Evolutionary conservation across 2,888 invertebrate genomes (phyloP).

Genomic region (Falcaria lacertinaria): DNA sequence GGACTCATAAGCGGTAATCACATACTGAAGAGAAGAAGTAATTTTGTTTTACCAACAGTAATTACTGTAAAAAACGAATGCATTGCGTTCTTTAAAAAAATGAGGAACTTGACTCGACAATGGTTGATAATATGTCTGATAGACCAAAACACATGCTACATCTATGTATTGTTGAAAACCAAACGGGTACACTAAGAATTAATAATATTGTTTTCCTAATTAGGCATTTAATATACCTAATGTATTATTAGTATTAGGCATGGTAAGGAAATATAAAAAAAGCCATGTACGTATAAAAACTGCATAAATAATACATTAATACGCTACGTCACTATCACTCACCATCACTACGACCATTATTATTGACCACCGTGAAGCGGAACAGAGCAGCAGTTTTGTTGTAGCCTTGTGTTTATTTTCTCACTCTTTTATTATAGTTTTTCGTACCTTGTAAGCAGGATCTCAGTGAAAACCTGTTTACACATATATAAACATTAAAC

Average conservation of each 20-base stretch:
- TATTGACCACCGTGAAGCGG: neutral
- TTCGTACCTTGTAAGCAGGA: no score
- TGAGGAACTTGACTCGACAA: neutral
- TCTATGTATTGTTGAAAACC: no score
- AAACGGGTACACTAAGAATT: no score
- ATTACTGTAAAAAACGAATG: neutral
- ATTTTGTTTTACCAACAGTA: neutral
- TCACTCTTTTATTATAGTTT: neutral
- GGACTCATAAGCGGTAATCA: conserved; percentile 1
- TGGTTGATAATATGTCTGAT: neutral
- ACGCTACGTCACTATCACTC: neutral
- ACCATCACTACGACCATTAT: neutral
- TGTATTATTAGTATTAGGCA: no score
- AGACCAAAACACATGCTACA: no score
- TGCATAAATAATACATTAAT: no score
- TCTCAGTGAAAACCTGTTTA: no score
- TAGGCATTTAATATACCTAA: no score
- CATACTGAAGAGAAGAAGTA: neutral
- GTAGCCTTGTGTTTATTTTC: neutral
- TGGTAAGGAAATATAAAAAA: no score
- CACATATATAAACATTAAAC: no score
- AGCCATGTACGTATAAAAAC: no score
- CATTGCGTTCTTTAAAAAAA: neutral
- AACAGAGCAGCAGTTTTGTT: neutral
- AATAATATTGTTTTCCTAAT: no score